phyloP scores from a whole-genome alignment of 2,888 invertebrate species.

The Caenorhabditis panamensis region DNA sequence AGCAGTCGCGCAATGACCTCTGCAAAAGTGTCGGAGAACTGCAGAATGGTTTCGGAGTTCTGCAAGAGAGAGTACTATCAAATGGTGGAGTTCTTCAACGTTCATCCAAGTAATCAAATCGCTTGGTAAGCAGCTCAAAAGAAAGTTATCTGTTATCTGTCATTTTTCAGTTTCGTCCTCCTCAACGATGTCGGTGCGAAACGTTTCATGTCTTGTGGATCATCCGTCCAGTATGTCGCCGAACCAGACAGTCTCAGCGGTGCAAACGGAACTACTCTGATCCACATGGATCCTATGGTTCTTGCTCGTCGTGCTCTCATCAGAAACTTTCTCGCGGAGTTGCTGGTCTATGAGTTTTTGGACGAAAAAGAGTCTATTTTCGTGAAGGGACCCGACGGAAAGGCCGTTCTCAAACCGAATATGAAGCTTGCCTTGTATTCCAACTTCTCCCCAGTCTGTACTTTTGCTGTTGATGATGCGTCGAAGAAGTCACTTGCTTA shows the following conservation, averaged over 20 bases:
- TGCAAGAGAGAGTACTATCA: conserved; percentile 52
- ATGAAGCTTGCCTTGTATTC: conserved; percentile 51
- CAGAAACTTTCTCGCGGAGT: conserved; percentile 40
- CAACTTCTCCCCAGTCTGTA: conserved; percentile 46
- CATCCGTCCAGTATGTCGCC: conserved; percentile 27
- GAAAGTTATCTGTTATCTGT: not conserved
- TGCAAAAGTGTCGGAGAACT: conserved; percentile 15
- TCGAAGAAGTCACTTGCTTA: conserved; percentile 36
- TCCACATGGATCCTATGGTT: conserved; percentile 64
- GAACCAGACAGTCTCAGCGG: conserved; percentile 45
- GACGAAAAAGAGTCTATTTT: conserved; percentile 45
- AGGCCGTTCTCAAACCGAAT: conserved; percentile 42
- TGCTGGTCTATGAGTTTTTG: not conserved
- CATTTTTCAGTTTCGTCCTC: conserved; percentile 65
- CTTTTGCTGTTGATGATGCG: conserved; percentile 22
- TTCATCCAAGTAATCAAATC: conserved; percentile 39
- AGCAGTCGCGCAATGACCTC: not conserved
- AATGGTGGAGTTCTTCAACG: conserved; percentile 31
- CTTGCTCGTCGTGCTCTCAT: conserved; percentile 61
- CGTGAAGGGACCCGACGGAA: conserved; percentile 39
- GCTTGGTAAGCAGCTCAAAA: conserved; percentile 36
- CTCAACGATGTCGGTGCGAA: conserved; percentile 64
- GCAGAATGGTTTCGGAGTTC: conserved; percentile 46
- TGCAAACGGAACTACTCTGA: conserved; percentile 50
- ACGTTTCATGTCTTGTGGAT: conserved; percentile 50